Evolutionary conservation across 2,888 invertebrate species (phyloP).

Genomic region (Eucera pruinosa): DNA sequence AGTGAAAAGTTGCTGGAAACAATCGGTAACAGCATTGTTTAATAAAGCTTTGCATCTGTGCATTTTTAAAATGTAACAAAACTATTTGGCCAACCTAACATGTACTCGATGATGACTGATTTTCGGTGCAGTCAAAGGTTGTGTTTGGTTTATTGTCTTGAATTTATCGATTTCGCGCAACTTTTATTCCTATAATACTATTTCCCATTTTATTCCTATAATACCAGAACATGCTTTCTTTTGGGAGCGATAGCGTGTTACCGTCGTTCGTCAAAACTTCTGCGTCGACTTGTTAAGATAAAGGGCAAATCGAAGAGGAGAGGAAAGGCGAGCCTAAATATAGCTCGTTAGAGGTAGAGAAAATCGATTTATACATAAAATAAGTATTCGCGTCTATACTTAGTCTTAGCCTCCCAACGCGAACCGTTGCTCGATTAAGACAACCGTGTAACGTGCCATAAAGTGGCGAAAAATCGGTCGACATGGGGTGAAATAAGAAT

Average conservation of each 20-base stretch:
- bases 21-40: too few relatives aligned
- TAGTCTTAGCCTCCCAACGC: constrained; percentile 42
- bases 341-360: constrained; percentile 44
- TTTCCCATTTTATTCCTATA: neutral
- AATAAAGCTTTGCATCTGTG: too few relatives aligned
- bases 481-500: constrained; percentile 21
- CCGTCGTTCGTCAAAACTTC: constrained; percentile 24
- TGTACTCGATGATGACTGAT: too few relatives aligned
- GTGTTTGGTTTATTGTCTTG: too few relatives aligned
- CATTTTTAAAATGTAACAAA: too few relatives aligned
- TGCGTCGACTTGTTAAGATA: constrained; percentile 34
- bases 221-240: neutral
- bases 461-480: constrained; percentile 17
- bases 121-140: too few relatives aligned
- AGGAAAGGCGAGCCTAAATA: constrained; percentile 43
- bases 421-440: constrained; percentile 36
- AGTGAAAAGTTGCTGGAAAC: too few relatives aligned
- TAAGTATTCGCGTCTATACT: constrained; percentile 59
- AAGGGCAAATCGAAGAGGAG: constrained; percentile 38
- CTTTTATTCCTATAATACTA: too few relatives aligned
- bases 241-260: neutral
- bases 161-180: neutral
- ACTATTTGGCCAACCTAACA: too few relatives aligned
- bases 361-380: constrained; percentile 63
- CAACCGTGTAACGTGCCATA: constrained; percentile 22